Evolutionary conservation across 2,797 vertebrate species (phyloP), one percentile per base, ranked within the genome.

Genomic region (Enteromius unitaeniatus): DNA sequence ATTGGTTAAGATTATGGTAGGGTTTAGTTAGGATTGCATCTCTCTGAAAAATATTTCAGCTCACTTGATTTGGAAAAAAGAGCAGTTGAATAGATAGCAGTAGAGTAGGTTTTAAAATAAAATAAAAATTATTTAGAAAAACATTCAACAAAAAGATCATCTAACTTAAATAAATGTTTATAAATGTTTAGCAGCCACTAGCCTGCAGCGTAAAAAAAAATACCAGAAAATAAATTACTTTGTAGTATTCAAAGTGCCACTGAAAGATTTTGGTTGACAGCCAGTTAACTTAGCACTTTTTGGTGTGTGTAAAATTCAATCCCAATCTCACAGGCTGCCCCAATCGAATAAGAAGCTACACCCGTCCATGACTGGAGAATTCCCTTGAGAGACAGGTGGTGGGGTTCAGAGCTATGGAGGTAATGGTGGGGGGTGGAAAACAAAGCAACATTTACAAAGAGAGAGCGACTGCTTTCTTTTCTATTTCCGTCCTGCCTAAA

Each of bases 401-500:
- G 72, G 82, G 64, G 85, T 83, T 23, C 26, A 80, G 88, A 89
- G 86, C 89, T 84, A 88, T 80, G 86, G 90, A 80, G 86, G 85
- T 89, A 87, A 88, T 67, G 42, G 58, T 34, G 88, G 73, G 81
- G 92, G 86, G 89, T 87, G 84, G 84, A 87, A 90, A 92, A 93
- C 91, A 93, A 93, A 91, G 88, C 87, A 92, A 91, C 90, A 84
- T 90, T 91, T 92, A 90, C 92, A 94, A 92, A 93, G 92, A 92
- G 90, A 91, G 89, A 93, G 91, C 87, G 89, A 90, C 93, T 93
- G 78, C 40, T 77, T 95, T 93, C 93, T 92, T 93, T 84, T 92
- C 94, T 93, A 93, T 95, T 95, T 94, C 91, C 91, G 89, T 92
- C 91, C 91, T 92, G 92, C 91, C 89, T 91, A 92, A 93, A 92